Evolutionary conservation across 2,888 invertebrate genomes (phyloP), one percentile per base, ranked within the genome.

Genomic region (Platypus cylindrus): DNA sequence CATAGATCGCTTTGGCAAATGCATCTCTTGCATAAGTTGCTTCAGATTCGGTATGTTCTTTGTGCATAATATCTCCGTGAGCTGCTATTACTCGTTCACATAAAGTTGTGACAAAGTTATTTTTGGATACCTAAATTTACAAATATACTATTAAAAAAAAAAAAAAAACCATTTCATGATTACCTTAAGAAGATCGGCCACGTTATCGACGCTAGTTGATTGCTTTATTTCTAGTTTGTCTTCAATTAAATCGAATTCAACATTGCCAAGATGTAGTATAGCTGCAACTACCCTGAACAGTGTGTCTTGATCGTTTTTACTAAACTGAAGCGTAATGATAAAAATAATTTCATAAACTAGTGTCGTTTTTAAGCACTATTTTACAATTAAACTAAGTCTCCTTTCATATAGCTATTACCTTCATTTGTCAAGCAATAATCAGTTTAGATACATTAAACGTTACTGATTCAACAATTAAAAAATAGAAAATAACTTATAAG

Each of bases 1-100:
- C 94, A 54, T 97, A 97, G 16, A 95, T 76, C 2, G 94, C 94
- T 70, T 97, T 97, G 2, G 91, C 87, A 33, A 93, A 67, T 3
- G 97, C 95, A 61, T 94, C 86, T 44, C 87, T 66, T 9, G 91
- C 95, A 56, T 83, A 86, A 52, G 78, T 71, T 0, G 94, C 91
- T 56, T 93, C 87, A 1, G 67, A 64, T 30, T 82, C 70, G 32
- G 85, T 86, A 58, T 95, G 90, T 45, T 78, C 78, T 64, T 95
- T 95, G 59, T 81, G 75, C 71, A 91, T 80, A 11, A 91, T 77
- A 60, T 89, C 87, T 45, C 93, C 93, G 8, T 89, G 82, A 0
- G 95, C 94, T 0, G 95, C 82, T 49, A 97, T 85, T 29, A 91
- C 85, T 38, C 95, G 70, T 38, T 84, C 82, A 35, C 83, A 83